Base-by-base conservation (phyloP, 2,888 invertebrate species). In the Tipula lateralis region DNA sequence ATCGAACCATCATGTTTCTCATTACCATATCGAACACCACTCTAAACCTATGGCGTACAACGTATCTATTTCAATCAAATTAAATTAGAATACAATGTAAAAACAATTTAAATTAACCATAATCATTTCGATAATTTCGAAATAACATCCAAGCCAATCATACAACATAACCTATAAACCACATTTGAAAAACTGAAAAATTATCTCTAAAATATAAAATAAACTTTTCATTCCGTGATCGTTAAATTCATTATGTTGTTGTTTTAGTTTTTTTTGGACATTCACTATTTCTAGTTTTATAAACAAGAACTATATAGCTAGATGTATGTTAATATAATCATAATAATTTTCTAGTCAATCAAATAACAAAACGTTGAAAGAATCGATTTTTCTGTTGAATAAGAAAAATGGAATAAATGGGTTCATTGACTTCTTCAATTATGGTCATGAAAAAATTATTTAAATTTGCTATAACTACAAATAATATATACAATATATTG, bases 211-310 rank as follows among this genome's bases (percentile, higher is more conserved):
- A 66, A 24, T 9, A 9, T 24, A 24, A 24, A 66, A 44, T 1
- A 50, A 66, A 66, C 66, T 66, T 66, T 66, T 66, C 66, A 66
- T 66, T 66, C 66, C 66, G 19, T 66, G 66, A 66, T 66, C 66
- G 66, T 66, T 66, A 66, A 66, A 66, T 24, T 66, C 66, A 66
- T 66, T 66, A 66, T 66, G 19, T 66, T 66, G 1, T 39, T 13
- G 24, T 66, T 44, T 36, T 36, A 5, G n/a, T 44, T 66, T 19
- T 19, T 66, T 66, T 66, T 66, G 66, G 66, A 66, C 66, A 66
- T 66, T 66, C 66, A 66, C 66, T 66, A 66, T 66, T 24, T 24
- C 24, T 24, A 16, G 44, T 36, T 36, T 36, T 44, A 44, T n/a
- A 66, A 66, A 66, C 24, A 66, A 24, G 66, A 66, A 66, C 66